These are phyloP conservation scores for Latrodectus elegans DNA, from an alignment of 2,888 invertebrate species.

Conservation along the genomic window DNA sequence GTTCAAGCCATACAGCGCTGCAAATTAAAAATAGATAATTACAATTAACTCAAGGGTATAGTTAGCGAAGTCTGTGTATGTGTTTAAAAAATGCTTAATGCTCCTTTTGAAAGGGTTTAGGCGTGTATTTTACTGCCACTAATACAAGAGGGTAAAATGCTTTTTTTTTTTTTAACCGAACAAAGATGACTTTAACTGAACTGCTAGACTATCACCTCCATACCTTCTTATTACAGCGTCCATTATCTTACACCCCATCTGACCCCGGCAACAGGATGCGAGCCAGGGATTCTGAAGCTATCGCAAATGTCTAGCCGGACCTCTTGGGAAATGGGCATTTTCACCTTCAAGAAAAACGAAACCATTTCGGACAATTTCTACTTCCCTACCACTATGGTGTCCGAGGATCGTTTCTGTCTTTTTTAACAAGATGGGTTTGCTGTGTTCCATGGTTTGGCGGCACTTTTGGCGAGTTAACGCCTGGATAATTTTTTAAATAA, in stretches of 20 bases:
- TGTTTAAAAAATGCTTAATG: too few species aligned
- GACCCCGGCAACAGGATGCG: conserved; percentile 64
- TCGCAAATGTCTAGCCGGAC: conserved; percentile 49
- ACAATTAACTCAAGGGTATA: too few species aligned
- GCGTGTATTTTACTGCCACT: too few species aligned
- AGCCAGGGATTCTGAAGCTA: conserved; percentile 22
- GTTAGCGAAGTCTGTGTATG: too few species aligned
- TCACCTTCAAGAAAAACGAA: conserved; percentile 67
- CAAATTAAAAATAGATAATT: too few species aligned
- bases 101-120: too few species aligned
- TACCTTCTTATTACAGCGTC: conserved; percentile 26
- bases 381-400: not conserved
- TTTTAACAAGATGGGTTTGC: conserved; percentile 51
- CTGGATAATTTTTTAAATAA: not conserved
- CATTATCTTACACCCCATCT: conserved; percentile 51
- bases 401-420: conserved; percentile 10
- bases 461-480: not conserved
- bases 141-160: too few species aligned
- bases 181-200: too few species aligned
- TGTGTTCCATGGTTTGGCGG: not conserved
- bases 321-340: conserved; percentile 58
- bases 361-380: conserved; percentile 29
- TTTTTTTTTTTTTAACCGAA: too few species aligned
- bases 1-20: too few species aligned
- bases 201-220: too few species aligned